Percentiles rank a stretch among this genome's conserved stretches.
Evolutionary conservation across 2,113 vertebrate species (phyloP).

Genomic region (Epinephelus moara): DNA sequence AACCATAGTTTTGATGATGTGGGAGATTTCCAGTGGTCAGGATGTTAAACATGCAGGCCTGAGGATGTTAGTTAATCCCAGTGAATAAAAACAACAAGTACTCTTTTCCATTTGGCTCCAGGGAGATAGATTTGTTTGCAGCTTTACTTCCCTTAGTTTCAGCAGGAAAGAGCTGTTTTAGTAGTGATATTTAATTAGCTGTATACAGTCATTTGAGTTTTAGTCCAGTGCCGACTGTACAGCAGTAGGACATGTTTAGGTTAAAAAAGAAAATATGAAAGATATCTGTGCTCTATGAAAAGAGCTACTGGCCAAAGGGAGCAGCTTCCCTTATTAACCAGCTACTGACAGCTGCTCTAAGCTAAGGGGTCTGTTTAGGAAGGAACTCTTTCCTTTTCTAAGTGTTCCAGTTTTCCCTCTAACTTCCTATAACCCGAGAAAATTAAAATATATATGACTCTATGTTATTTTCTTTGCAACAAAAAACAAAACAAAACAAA

Average conservation of each 20-base stretch:
- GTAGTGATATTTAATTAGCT: slow-evolving; percentile 26
- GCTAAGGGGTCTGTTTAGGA: neutral
- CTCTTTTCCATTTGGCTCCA: neutral
- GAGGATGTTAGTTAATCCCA: slow-evolving; percentile 1
- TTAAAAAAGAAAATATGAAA: neutral
- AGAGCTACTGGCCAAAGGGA: neutral
- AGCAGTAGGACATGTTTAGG: neutral
- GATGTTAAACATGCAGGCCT: neutral
- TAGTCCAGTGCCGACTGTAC: slow-evolving; percentile 6
- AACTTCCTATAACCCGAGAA: neutral
- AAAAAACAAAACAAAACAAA: too few species aligned
- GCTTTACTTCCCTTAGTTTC: neutral
- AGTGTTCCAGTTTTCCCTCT: neutral
- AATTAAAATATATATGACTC: neutral
- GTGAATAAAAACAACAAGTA: slow-evolving; percentile 4
- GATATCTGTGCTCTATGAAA: neutral
- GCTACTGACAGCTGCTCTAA: neutral
- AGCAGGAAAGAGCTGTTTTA: slow-evolving; percentile 12
- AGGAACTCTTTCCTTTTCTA: neutral
- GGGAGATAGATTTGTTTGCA: neutral
- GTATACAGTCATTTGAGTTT: neutral
- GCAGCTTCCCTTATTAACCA: slow-evolving; percentile 5
- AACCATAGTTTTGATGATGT: neutral
- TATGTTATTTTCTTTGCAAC: neutral
- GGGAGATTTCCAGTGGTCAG: neutral